phyloP scores from a whole-genome alignment of 37 sponge, comb jelly and placozoan genomes.

The Halichondria panicea region DNA sequence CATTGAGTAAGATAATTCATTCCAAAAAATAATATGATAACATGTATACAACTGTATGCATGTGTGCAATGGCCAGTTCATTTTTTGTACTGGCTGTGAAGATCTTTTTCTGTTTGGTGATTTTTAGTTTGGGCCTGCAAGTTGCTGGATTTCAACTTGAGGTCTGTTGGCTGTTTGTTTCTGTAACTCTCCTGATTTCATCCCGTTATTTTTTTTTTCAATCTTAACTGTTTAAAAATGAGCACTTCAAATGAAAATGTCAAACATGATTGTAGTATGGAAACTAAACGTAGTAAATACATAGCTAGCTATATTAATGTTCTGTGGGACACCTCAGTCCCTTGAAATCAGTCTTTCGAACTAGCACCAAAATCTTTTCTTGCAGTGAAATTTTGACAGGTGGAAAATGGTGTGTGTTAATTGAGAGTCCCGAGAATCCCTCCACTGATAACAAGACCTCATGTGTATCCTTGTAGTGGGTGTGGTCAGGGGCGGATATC shows the following conservation, averaged over 20 bases:
- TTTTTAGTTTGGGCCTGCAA: not conserved
- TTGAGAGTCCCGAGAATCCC: constrained; percentile 38
- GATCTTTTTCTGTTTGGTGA: not conserved
- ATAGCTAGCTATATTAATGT: too few species aligned
- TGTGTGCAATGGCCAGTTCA: too few species aligned
- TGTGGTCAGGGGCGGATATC: constrained; percentile 28
- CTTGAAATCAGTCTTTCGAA: not conserved
- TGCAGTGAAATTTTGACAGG: constrained; percentile 31
- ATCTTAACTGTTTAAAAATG: too few species aligned
- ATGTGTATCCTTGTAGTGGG: constrained; percentile 34
- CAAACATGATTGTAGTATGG: too few species aligned
- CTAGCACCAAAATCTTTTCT: constrained; percentile 45
- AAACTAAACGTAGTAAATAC: too few species aligned
- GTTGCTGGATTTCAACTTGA: constrained; percentile 8
- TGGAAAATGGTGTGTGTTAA: constrained; percentile 31
- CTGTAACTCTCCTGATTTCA: not conserved
- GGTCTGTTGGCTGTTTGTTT: not conserved
- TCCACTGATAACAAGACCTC: constrained; percentile 16
- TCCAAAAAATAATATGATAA: too few species aligned
- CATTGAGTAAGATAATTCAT: too few species aligned
- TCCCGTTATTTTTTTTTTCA: too few species aligned
- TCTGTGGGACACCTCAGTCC: too few species aligned
- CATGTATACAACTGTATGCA: too few species aligned
- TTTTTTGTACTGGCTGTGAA: too few species aligned
- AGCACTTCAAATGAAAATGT: too few species aligned